phyloP scores from a whole-genome alignment of 1,140 invertebrate genomes.

The Subanguina moxae region DNA sequence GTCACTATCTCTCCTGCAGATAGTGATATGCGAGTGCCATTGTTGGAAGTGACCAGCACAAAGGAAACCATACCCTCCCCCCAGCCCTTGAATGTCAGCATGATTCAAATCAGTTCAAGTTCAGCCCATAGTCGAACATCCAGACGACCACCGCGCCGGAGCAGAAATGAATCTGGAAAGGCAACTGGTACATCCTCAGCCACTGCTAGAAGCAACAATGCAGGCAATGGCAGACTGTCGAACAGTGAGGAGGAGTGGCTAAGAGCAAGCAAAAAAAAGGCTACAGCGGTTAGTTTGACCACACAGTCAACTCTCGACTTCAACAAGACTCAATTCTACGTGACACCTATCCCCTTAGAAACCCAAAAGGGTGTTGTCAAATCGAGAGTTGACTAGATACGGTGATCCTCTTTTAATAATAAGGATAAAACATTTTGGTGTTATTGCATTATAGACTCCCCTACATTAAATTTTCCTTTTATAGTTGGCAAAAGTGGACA shows the following conservation, averaged over 20 bases:
- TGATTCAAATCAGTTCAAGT: background rate
- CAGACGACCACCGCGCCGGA: background rate
- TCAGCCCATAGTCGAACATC: background rate
- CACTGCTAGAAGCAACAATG: background rate
- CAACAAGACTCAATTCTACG: no score
- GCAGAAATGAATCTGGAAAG: background rate
- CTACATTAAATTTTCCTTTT: constrained; percentile 9
- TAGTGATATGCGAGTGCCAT: constrained; percentile 4
- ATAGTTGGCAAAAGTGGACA: background rate
- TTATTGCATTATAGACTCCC: no score
- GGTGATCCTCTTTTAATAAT: no score
- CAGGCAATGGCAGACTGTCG: background rate
- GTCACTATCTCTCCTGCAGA: background rate
- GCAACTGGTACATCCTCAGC: background rate
- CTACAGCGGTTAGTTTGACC: constrained; percentile 18
- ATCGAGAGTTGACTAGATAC: no score
- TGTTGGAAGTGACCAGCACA: constrained; percentile 5
- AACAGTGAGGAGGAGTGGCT: constrained; percentile 33
- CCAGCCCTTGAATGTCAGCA: background rate
- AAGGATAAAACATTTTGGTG: no score
- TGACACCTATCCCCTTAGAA: no score
- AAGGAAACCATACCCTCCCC: background rate
- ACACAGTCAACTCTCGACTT: no score
- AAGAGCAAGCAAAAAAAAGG: constrained; percentile 24
- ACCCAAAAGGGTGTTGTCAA: no score